Conservation (phyloP, 2,888 invertebrate species). For the Chaetogeoica ovagalla region DNA sequence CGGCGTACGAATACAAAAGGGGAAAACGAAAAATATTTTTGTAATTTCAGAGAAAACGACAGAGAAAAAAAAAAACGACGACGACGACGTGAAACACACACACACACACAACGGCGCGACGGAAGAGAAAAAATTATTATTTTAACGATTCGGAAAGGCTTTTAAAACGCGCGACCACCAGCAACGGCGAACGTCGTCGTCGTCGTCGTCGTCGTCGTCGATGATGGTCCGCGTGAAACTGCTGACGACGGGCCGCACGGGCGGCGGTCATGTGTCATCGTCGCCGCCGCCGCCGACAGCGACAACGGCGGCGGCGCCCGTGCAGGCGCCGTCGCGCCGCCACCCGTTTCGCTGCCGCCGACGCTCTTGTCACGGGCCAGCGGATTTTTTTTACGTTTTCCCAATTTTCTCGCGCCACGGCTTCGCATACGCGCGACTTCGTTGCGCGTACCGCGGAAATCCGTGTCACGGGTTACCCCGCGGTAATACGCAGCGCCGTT, state of each 20-base stretch:
- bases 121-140: too few species aligned
- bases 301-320: constrained; percentile 9
- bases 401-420: too few species aligned
- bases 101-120: too few species aligned
- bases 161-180: not conserved
- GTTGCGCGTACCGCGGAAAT: too few species aligned
- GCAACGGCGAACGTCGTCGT: constrained; percentile 15
- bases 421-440: too few species aligned
- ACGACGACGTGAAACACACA: too few species aligned
- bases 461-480: too few species aligned
- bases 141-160: too few species aligned
- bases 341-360: not conserved
- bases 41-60: too few species aligned
- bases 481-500: too few species aligned
- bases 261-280: constrained; percentile 21
- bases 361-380: not conserved
- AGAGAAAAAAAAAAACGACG: too few species aligned
- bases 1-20: not conserved
- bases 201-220: constrained; percentile 3
- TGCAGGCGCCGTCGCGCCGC: constrained; percentile 24
- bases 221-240: constrained; percentile 42
- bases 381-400: not conserved
- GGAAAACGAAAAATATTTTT: too few species aligned
- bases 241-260: not conserved
- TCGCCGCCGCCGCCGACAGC: constrained; percentile 1